phyloP scores from a whole-genome alignment of 2,888 invertebrate genomes.

The Rhingia rostrata region DNA sequence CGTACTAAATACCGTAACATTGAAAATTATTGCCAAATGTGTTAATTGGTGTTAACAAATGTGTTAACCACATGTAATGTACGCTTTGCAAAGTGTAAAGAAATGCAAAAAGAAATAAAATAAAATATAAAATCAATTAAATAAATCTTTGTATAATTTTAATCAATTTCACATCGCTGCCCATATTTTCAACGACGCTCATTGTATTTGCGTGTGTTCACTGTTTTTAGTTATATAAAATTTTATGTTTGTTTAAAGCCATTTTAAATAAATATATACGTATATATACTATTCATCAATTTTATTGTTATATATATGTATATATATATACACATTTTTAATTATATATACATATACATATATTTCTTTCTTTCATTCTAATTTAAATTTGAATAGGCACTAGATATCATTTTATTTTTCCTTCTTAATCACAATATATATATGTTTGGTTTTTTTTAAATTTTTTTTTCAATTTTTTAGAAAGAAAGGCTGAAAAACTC shows the following conservation, averaged over 20 bases:
- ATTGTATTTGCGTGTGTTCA: not conserved
- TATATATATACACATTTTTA: not conserved
- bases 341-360: conserved; percentile 1
- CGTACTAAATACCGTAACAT: no score
- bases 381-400: conserved; percentile 73
- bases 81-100: no score
- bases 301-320: conserved; percentile 4
- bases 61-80: no score
- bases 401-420: conserved; percentile 60
- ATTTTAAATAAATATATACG: conserved; percentile 35
- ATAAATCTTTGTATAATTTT: no score
- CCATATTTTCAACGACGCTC: no score
- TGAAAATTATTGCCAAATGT: no score
- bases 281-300: conserved; percentile 25
- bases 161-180: no score
- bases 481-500: conserved; percentile 50
- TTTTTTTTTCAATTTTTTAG: conserved; percentile 11
- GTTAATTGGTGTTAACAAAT: no score
- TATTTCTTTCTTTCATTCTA: conserved; percentile 31
- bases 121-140: no score
- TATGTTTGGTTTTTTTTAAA: conserved; percentile 9
- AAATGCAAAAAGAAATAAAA: no score
- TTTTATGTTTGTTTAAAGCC: conserved; percentile 34
- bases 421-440: conserved; percentile 8
- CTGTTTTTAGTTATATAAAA: conserved; percentile 1